These are phyloP conservation scores for Enteromius trimaculatus DNA, from an alignment of 2,797 vertebrate species.

Conservation along the genomic window DNA sequence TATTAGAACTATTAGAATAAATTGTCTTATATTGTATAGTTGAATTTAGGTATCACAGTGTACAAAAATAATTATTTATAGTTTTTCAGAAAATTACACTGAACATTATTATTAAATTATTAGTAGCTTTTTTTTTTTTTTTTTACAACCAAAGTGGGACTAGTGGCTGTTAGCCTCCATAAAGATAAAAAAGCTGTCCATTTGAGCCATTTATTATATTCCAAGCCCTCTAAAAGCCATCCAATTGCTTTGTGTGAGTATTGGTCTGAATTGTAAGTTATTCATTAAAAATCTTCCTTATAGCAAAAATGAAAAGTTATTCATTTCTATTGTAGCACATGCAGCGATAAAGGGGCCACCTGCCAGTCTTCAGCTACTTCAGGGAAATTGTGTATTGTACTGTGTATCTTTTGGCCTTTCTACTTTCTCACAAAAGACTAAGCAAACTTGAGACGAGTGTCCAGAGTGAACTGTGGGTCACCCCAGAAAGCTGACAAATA, in stretches of 20 bases:
- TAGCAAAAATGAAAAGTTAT: background rate
- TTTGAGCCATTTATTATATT: background rate
- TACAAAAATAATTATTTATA: background rate
- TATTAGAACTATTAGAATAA: no score
- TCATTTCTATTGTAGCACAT: background rate
- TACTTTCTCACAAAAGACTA: conserved; percentile 40
- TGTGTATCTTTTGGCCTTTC: conserved; percentile 21
- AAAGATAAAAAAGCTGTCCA: background rate
- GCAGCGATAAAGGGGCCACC: background rate
- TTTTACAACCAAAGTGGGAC: background rate
- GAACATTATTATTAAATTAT: background rate
- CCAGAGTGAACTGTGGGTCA: conserved; percentile 52
- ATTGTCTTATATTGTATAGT: background rate
- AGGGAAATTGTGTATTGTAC: conserved; percentile 16
- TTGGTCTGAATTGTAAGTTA: background rate
- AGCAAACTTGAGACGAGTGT: conserved; percentile 36
- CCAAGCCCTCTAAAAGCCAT: background rate
- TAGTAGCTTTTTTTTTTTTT: background rate
- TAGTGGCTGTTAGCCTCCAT: background rate
- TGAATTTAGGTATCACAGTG: background rate
- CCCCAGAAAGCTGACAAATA: conserved; percentile 53
- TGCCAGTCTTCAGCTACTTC: conserved; percentile 26
- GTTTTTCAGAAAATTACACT: background rate
- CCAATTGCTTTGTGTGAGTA: background rate
- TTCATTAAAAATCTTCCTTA: background rate